Conservation (phyloP, 2,797 vertebrate species). For the Galaxias olidus region DNA sequence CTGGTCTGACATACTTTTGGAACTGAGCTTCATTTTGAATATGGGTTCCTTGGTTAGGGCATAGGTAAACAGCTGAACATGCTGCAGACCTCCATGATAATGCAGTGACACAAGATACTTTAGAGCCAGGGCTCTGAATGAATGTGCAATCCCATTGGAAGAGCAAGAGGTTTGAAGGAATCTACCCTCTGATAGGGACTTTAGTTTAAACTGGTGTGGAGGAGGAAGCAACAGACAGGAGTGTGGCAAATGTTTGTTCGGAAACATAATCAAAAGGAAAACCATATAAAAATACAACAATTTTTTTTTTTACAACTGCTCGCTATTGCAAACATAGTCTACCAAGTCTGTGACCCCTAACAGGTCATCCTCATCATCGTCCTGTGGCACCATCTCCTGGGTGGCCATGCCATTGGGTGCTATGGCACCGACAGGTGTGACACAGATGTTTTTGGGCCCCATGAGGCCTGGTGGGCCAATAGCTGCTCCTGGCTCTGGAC, state of each 20-base stretch:
- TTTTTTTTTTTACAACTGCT: constrained; percentile 88
- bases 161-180: constrained; percentile 12
- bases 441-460: constrained; percentile 78
- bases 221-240: constrained; percentile 28
- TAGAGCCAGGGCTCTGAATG: too few species aligned
- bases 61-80: too few species aligned
- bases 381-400: constrained; percentile 82
- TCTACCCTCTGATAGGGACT: background rate
- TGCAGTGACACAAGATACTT: too few species aligned
- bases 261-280: constrained; percentile 59
- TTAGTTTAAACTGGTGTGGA: constrained; percentile 31
- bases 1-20: too few species aligned
- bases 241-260: constrained; percentile 27
- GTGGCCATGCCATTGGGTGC: constrained; percentile 83
- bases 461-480: constrained; percentile 25
- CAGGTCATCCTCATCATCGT: constrained; percentile 97
- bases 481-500: constrained; percentile 40
- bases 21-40: too few species aligned
- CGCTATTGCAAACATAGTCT: constrained; percentile 99
- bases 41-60: too few species aligned
- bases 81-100: too few species aligned
- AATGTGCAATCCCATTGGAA: constrained; percentile 40
- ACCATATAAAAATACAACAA: constrained; percentile 64
- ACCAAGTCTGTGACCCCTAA: constrained; percentile 98
- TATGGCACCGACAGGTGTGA: constrained; percentile 61